Evolutionary conservation across 2,113 vertebrate genomes (phyloP).

Genomic region (Odobenus rosmarus): DNA sequence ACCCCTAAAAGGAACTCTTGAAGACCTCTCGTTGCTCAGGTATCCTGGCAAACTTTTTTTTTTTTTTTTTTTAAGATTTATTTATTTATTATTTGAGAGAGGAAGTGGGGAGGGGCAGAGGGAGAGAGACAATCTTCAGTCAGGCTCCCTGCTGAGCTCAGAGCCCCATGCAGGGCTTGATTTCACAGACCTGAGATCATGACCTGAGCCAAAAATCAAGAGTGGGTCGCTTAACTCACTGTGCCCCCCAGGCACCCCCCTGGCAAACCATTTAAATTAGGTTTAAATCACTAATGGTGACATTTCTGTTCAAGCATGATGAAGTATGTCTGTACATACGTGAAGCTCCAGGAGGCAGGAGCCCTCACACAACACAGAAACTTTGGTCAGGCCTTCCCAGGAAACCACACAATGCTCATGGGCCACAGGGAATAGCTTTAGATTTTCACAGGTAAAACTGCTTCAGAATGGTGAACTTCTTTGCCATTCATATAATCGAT

Average conservation of each 20-base stretch:
- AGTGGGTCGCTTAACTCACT: neutral
- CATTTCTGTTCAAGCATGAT: neutral
- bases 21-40: neutral
- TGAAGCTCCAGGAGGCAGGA: neutral
- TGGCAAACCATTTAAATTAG: neutral
- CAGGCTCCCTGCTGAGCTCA: neutral
- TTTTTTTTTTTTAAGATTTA: neutral
- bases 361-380: neutral
- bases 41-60: neutral
- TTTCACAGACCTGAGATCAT: neutral
- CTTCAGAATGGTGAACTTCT: constrained; percentile 21
- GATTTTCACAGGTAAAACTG: constrained; percentile 23
- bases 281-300: constrained; percentile 24
- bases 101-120: neutral
- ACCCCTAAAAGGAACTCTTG: neutral
- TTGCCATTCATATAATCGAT: constrained; percentile 29
- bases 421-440: neutral
- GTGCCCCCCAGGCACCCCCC: neutral
- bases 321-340: neutral
- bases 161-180: neutral
- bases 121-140: neutral
- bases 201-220: neutral
- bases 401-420: neutral
- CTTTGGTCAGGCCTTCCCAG: neutral
- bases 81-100: neutral